Evolutionary conservation across 2,113 vertebrate species (phyloP).

Genomic region (Argyrosomus japonicus): DNA sequence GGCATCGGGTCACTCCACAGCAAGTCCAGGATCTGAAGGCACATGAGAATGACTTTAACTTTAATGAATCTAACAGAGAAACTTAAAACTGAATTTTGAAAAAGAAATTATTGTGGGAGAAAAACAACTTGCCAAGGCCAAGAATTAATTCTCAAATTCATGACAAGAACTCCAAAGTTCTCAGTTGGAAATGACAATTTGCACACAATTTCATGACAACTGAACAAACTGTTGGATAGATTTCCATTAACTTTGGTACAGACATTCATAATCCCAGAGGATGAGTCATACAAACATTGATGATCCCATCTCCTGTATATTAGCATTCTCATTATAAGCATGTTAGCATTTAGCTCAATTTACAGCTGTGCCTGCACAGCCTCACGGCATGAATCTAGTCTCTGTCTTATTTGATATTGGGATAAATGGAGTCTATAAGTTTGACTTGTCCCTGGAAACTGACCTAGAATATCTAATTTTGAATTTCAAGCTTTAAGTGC

Average conservation of each 20-base stretch:
- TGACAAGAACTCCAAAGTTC: background rate
- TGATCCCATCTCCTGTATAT: no score
- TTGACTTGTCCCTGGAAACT: background rate
- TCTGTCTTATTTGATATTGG: background rate
- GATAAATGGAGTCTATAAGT: background rate
- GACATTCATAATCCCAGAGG: no score
- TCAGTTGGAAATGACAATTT: background rate
- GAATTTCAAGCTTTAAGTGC: background rate
- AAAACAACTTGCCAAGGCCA: background rate
- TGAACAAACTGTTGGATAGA: no score
- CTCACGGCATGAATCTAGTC: no score
- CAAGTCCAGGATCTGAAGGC: constrained; percentile 89
- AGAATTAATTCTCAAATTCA: background rate
- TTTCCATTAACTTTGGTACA: no score
- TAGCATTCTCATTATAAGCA: no score
- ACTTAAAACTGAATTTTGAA: background rate
- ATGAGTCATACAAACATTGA: no score
- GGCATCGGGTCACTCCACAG: constrained; percentile 95
- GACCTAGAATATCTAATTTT: background rate
- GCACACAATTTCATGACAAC: background rate
- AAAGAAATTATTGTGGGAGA: background rate
- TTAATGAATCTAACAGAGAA: background rate
- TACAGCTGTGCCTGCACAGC: background rate
- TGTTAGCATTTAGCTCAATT: background rate
- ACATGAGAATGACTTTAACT: background rate